Evolutionary conservation across 2,797 vertebrate species (phyloP).

Genomic region (Xenopus petersii): DNA sequence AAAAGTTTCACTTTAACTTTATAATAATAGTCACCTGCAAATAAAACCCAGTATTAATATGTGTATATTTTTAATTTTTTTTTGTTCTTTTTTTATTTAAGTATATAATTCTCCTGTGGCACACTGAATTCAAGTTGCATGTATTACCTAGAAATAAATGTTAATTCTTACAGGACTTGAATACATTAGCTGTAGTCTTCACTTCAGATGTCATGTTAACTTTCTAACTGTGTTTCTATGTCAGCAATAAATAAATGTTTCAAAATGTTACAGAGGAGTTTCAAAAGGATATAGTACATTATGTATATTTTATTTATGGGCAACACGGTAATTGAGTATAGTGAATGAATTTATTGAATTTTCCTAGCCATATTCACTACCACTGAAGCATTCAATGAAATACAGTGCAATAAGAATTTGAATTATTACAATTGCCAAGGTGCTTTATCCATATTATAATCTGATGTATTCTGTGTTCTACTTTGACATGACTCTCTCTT

Average conservation of each 20-base stretch:
- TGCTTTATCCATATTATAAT: neutral
- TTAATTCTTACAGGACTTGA: slow-evolving; percentile 60
- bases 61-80: slow-evolving; percentile 45
- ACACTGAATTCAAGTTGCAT: slow-evolving; percentile 57
- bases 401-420: neutral
- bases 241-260: slow-evolving; percentile 50
- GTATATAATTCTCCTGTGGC: slow-evolving; percentile 38
- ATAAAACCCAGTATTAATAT: slow-evolving; percentile 48
- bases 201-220: slow-evolving; percentile 45
- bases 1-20: slow-evolving; percentile 59
- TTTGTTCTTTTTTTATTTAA: slow-evolving; percentile 45
- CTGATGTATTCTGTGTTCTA: neutral
- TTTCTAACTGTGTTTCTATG: slow-evolving; percentile 49
- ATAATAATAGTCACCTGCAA: slow-evolving; percentile 52
- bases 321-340: slow-evolving; percentile 13
- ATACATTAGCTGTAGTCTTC: slow-evolving; percentile 48
- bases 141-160: slow-evolving; percentile 54
- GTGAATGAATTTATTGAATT: slow-evolving; percentile 27
- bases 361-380: slow-evolving; percentile 17
- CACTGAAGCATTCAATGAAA: slow-evolving; percentile 1
- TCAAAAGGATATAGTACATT: slow-evolving; percentile 8
- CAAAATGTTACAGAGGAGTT: slow-evolving; percentile 32
- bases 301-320: slow-evolving; percentile 28
- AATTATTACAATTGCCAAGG: neutral
- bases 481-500: neutral